A percentile compares a stretch with the other conserved stretches of the same genome.
phyloP scores from a whole-genome alignment of 2,113 vertebrate species.

The Mobula birostris region DNA sequence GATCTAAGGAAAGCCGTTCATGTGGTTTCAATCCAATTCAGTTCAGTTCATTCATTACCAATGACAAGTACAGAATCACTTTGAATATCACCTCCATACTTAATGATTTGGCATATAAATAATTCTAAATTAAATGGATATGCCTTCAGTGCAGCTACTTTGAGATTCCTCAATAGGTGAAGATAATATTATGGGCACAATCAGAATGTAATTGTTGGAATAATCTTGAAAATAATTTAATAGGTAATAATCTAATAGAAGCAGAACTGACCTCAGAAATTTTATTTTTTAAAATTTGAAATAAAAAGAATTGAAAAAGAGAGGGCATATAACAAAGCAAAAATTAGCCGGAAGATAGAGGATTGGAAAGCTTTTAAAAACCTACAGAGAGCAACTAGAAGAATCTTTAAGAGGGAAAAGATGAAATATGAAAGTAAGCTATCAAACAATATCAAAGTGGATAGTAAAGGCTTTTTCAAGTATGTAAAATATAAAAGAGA shows the following conservation, averaged over 20 bases:
- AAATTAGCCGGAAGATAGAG: no score
- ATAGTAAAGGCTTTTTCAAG: no score
- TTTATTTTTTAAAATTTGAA: background rate
- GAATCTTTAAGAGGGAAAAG: no score
- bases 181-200: background rate
- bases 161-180: background rate
- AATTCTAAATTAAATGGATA: background rate
- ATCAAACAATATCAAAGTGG: no score
- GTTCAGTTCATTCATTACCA: background rate
- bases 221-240: background rate
- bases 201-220: background rate
- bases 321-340: no score
- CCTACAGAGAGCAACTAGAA: no score
- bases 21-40: background rate
- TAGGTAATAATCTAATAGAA: background rate
- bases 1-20: background rate
- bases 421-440: no score
- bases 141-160: background rate
- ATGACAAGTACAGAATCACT: background rate
- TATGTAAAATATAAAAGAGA: no score
- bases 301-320: no score
- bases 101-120: background rate
- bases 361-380: no score
- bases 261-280: background rate
- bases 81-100: background rate